Conservation (phyloP, 1,140 invertebrate genomes). For the Drosophila nannoptera region DNA sequence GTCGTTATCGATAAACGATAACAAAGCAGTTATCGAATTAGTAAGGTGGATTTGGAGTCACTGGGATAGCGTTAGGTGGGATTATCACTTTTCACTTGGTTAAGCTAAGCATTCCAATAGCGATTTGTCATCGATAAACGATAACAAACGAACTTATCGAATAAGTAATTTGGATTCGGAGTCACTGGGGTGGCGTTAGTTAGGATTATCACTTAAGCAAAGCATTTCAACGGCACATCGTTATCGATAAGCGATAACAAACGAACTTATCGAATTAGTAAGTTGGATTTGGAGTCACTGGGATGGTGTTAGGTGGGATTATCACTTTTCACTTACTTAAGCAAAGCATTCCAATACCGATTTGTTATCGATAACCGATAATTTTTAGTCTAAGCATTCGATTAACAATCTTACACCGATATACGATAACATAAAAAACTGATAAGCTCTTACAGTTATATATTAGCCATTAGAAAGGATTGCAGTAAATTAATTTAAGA, state of each 20-base stretch:
- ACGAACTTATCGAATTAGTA: not conserved
- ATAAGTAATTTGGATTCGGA: too few species aligned
- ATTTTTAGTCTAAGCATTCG: too few species aligned
- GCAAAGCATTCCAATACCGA: not conserved
- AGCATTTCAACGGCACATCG: not conserved
- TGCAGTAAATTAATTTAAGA: too few species aligned
- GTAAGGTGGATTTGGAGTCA: not conserved
- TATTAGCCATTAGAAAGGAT: too few species aligned
- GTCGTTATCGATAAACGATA: not conserved
- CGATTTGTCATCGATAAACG: not conserved
- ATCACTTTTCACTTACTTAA: not conserved
- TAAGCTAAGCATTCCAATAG: not conserved
- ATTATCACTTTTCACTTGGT: not conserved
- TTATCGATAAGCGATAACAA: slow-evolving; percentile 1
- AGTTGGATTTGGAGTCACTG: not conserved
- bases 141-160: not conserved
- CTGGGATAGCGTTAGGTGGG: not conserved
- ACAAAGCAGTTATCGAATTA: not conserved
- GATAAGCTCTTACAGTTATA: too few species aligned
- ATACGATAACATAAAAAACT: not conserved
- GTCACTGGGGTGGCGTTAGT: too few species aligned
- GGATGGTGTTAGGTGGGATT: not conserved
- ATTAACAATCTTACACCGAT: not conserved
- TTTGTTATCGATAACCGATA: not conserved
- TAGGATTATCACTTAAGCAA: not conserved